Evolutionary conservation across 2,888 invertebrate genomes (phyloP).

Genomic region (Chrysodeixis includens): DNA sequence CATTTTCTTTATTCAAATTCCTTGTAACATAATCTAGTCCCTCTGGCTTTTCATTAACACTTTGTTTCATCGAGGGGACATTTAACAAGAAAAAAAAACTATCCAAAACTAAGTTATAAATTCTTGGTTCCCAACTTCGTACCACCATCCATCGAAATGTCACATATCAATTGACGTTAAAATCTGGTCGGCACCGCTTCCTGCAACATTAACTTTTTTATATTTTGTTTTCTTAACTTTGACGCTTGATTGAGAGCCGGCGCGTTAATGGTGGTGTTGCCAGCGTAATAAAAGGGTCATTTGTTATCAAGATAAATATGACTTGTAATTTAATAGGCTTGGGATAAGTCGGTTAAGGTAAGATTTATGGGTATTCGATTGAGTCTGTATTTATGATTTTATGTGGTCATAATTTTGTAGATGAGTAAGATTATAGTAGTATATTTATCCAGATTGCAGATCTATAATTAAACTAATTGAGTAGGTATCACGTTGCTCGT

Average conservation of each 20-base stretch:
- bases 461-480: too few relatives aligned
- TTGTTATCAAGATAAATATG: constrained; percentile 6
- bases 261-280: constrained; percentile 3
- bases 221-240: constrained; percentile 9
- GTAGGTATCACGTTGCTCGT: too few relatives aligned
- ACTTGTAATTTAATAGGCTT: neutral
- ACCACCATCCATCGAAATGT: constrained; percentile 34
- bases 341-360: neutral
- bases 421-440: too few relatives aligned
- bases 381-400: neutral
- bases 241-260: constrained; percentile 31
- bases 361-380: neutral
- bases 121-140: constrained; percentile 31
- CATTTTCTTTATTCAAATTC: too few relatives aligned
- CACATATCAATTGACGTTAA: constrained; percentile 40
- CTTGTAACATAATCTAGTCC: too few relatives aligned
- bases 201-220: constrained; percentile 44
- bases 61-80: too few relatives aligned
- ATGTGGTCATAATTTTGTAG: too few relatives aligned
- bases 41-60: too few relatives aligned
- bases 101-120: too few relatives aligned
- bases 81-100: too few relatives aligned
- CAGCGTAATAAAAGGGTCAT: constrained; percentile 1
- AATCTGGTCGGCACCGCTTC: constrained; percentile 45
- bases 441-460: too few relatives aligned